phyloP scores from a whole-genome alignment of 1,140 invertebrate species.

The Eueides isabella region DNA sequence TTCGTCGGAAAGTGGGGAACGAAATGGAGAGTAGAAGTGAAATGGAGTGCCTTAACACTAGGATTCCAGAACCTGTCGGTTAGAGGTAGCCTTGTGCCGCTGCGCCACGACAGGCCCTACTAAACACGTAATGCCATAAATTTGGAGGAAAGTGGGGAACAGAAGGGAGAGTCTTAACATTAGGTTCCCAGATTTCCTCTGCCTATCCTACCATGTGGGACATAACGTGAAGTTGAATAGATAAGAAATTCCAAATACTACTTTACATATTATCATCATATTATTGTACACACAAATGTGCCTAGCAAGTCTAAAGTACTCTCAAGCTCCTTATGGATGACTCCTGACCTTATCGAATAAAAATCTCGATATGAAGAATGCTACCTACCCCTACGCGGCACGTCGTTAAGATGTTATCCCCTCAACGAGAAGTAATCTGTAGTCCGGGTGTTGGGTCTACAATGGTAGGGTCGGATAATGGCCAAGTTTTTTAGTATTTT shows the following conservation, averaged over 20 bases:
- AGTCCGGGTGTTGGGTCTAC: slow-evolving; percentile 58
- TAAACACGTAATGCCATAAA: no score
- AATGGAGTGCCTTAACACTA: no score
- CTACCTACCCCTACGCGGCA: slow-evolving; percentile 66
- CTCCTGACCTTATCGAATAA: slow-evolving; percentile 70
- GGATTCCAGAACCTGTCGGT: no score
- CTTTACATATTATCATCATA: not conserved
- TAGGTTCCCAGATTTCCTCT: no score
- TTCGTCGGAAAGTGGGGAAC: no score
- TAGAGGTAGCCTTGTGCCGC: no score
- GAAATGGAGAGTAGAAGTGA: no score
- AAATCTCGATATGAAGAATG: slow-evolving; percentile 78
- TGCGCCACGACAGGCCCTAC: no score
- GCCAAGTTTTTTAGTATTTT: slow-evolving; percentile 70
- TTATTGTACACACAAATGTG: not conserved
- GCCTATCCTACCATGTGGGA: no score
- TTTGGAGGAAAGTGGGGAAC: no score
- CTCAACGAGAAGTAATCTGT: slow-evolving; percentile 75
- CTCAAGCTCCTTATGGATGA: slow-evolving; percentile 55
- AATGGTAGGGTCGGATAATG: slow-evolving; percentile 76
- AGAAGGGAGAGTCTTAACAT: no score
- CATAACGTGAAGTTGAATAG: no score
- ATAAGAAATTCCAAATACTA: not conserved
- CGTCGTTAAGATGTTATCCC: slow-evolving; percentile 80
- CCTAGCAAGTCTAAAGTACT: slow-evolving; percentile 19